Conservation (phyloP, 2,888 invertebrate species). For the Ichneumon xanthorius region DNA sequence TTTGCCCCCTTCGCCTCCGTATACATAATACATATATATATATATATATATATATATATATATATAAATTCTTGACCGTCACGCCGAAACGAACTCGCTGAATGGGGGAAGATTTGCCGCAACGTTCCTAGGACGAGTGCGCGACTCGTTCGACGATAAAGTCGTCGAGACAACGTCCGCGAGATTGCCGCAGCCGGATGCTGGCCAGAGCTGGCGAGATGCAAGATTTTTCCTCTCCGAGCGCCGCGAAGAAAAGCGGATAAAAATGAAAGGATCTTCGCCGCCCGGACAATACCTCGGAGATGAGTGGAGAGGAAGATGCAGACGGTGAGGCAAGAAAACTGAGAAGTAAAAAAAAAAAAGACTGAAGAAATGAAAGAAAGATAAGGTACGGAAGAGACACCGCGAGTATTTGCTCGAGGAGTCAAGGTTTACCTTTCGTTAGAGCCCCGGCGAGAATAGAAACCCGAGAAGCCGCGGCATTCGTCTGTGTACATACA, state of each 20-base stretch:
- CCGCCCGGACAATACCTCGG: constrained; percentile 59
- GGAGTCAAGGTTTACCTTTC: constrained; percentile 80
- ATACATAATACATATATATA: too few species aligned
- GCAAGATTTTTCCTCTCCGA: constrained; percentile 40
- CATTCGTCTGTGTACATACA: constrained; percentile 57
- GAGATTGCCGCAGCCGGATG: constrained; percentile 33
- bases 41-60: too few species aligned
- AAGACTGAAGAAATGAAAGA: constrained; percentile 62
- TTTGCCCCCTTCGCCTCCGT: too few species aligned
- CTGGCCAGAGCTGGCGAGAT: background rate
- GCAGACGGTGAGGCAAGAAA: constrained; percentile 33
- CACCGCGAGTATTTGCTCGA: constrained; percentile 75
- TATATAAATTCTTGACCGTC: constrained; percentile 5
- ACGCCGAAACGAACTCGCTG: constrained; percentile 42
- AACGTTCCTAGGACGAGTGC: constrained; percentile 33
- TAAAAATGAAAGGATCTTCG: constrained; percentile 65
- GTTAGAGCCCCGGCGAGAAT: constrained; percentile 74
- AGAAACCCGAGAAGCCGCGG: constrained; percentile 41
- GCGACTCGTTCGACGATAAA: constrained; percentile 48
- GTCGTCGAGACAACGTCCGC: constrained; percentile 41
- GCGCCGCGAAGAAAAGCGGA: constrained; percentile 50
- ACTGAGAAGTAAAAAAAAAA: constrained; percentile 51
- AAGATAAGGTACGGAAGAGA: constrained; percentile 51
- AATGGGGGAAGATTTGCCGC: constrained; percentile 48
- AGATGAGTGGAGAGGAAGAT: constrained; percentile 43